phyloP scores from a whole-genome alignment of 2,797 vertebrate genomes.

The Poecilia wingei region DNA sequence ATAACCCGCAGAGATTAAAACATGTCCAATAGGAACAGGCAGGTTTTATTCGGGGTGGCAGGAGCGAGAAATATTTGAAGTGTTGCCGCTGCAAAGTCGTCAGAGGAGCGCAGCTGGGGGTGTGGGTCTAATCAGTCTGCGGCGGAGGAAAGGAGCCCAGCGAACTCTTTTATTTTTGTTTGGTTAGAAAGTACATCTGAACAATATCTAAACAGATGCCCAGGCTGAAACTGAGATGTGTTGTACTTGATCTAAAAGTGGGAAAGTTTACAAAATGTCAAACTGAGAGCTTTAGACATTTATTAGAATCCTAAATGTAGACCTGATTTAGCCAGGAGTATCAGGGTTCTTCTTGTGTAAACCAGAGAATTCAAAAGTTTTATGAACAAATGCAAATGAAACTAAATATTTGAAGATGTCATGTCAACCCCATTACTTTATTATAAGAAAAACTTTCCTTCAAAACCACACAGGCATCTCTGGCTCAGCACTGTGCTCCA shows the following conservation, averaged over 20 bases:
- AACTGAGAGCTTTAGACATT: background rate
- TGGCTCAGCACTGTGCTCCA: background rate
- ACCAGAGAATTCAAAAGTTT: background rate
- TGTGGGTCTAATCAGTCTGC: constrained; percentile 90
- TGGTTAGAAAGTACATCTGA: background rate
- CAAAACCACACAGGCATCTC: background rate
- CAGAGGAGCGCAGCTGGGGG: constrained; percentile 89
- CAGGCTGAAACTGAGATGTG: background rate
- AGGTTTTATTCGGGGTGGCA: constrained; percentile 95
- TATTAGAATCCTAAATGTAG: background rate
- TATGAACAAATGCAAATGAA: background rate
- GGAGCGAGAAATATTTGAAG: constrained; percentile 94
- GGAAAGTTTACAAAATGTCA: background rate
- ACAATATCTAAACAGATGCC: background rate
- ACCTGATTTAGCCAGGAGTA: background rate
- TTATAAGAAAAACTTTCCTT: background rate
- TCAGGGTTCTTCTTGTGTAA: background rate
- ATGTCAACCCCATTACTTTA: background rate
- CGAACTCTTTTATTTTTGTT: background rate
- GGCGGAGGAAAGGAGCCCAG: constrained; percentile 56
- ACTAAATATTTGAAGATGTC: background rate
- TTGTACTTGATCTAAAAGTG: background rate
- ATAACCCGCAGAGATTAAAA: constrained; percentile 99
- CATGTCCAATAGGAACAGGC: constrained; percentile 97
- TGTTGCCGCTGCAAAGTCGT: constrained; percentile 88